Evolutionary conservation across 2,113 vertebrate genomes (phyloP).

Genomic region (Semnornis frantzii): DNA sequence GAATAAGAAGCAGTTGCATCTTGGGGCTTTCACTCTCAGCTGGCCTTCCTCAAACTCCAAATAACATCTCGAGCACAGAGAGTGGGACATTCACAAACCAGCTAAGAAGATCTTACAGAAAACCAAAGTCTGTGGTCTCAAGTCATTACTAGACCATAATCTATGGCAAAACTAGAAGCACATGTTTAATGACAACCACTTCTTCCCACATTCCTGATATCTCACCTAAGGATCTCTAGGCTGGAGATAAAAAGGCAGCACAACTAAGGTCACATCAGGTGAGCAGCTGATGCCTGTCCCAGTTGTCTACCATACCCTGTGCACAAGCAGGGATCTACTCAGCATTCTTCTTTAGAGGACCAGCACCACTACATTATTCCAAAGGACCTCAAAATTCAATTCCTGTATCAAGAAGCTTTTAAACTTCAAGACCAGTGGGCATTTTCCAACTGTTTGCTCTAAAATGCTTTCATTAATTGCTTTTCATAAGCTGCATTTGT

Average conservation of each 20-base stretch:
- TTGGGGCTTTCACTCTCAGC: neutral
- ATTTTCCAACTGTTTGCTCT: neutral
- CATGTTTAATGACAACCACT: neutral
- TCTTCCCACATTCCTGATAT: neutral
- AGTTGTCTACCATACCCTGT: rapidly evolving
- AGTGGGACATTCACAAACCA: neutral
- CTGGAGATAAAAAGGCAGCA: neutral
- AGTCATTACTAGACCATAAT: neutral
- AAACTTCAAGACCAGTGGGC: neutral
- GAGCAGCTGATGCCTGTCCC: neutral
- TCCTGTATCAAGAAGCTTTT: neutral
- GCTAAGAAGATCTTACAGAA: neutral
- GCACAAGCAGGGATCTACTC: neutral
- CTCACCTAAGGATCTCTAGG: neutral
- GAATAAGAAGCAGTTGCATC: neutral
- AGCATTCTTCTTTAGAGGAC: neutral
- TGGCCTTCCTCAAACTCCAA: neutral
- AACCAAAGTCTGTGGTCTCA: neutral
- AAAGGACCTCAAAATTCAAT: neutral
- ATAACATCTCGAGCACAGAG: neutral
- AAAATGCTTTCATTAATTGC: neutral
- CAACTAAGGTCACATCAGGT: neutral
- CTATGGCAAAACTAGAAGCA: neutral
- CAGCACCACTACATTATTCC: neutral
- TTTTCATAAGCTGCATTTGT: neutral